phyloP scores from a whole-genome alignment of 2,113 vertebrate species.

The Rhabdornis inornatus region DNA sequence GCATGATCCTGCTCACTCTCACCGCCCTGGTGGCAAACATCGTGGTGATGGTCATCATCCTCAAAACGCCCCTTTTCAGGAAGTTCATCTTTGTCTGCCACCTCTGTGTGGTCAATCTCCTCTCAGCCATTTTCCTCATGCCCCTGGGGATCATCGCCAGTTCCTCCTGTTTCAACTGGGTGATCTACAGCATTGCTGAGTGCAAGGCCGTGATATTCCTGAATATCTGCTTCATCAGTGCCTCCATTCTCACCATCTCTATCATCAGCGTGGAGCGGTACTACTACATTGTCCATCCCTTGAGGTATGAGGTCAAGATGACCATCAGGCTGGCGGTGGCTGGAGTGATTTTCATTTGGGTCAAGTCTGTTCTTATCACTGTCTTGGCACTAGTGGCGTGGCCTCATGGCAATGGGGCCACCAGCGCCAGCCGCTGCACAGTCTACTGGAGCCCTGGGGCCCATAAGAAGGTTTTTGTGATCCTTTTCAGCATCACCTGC shows the following conservation, averaged over 20 bases:
- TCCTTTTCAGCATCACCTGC: conserved; percentile 81
- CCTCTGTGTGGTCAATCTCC: conserved; percentile 87
- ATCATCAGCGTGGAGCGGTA: conserved; percentile 90
- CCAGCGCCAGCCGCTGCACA: conserved; percentile 77
- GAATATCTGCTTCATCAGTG: conserved; percentile 84
- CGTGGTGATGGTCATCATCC: conserved; percentile 81
- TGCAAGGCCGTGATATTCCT: conserved; percentile 86
- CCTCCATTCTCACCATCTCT: conserved; percentile 88
- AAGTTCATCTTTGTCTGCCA: conserved; percentile 90
- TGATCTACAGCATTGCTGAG: conserved; percentile 79
- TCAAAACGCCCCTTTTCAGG: conserved; percentile 84
- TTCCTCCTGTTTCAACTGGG: conserved; percentile 79
- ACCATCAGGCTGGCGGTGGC: conserved; percentile 78
- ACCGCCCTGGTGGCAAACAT: conserved; percentile 84
- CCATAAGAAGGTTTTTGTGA: conserved; percentile 76
- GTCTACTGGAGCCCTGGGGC: conserved; percentile 80
- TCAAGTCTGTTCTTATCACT: conserved; percentile 77
- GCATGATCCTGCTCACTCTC: conserved; percentile 84
- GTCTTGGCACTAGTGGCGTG: conserved; percentile 78
- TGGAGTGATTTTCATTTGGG: conserved; percentile 81
- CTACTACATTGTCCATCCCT: conserved; percentile 90
- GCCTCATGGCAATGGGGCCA: conserved; percentile 72
- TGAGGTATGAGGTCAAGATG: conserved; percentile 89
- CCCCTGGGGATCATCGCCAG: conserved; percentile 87
- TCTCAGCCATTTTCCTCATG: conserved; percentile 89